phyloP scores from a whole-genome alignment of 2,888 invertebrate genomes.

The Agonopterix arenella region DNA sequence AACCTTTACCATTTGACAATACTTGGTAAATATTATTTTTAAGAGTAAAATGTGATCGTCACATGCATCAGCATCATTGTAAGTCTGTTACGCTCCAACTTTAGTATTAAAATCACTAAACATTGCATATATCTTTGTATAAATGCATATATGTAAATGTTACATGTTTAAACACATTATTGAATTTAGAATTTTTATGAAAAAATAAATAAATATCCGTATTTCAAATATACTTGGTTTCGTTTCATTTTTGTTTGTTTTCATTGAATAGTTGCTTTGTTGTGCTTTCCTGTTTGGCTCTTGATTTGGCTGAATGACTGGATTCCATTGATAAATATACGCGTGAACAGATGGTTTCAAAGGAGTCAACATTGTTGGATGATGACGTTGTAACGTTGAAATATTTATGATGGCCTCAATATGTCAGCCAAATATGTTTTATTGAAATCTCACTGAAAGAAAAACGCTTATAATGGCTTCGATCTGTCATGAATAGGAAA shows the following conservation, averaged over 20 bases:
- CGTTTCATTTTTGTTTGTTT: constrained; percentile 46
- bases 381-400: neutral
- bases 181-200: constrained; percentile 79
- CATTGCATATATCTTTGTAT: constrained; percentile 77
- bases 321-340: constrained; percentile 3
- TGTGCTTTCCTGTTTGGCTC: constrained; percentile 5
- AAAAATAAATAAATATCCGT: constrained; percentile 78
- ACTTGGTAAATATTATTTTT: constrained; percentile 74
- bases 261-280: constrained; percentile 7
- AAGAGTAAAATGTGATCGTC: constrained; percentile 67
- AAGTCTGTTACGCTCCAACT: constrained; percentile 72
- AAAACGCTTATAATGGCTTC: no score
- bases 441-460: no score
- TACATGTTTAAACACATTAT: constrained; percentile 78
- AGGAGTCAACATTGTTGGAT: neutral
- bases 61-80: constrained; percentile 49
- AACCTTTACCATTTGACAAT: constrained; percentile 72
- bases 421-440: no score
- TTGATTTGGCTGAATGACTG: neutral
- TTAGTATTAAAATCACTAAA: constrained; percentile 72
- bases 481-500: no score
- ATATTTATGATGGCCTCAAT: no score
- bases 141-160: constrained; percentile 78
- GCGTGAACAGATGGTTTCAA: constrained; percentile 4
- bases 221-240: constrained; percentile 73